A percentile compares a stretch with the other conserved stretches of the same genome.
phyloP scores from a whole-genome alignment of 2,113 vertebrate species.

The Campylomormyrus numenius region DNA sequence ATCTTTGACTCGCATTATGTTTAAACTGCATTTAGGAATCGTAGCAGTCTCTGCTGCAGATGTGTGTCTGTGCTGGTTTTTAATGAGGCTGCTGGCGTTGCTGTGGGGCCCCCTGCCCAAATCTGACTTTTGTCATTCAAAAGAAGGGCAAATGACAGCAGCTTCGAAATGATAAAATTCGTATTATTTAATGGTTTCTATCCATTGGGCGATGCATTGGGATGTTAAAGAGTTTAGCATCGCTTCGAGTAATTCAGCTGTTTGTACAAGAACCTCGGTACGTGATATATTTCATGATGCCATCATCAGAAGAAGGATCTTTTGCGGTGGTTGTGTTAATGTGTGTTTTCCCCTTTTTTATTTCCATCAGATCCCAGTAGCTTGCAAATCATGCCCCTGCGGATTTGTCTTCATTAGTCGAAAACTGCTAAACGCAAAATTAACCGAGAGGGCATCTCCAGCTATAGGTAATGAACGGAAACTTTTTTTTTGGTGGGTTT shows the following conservation, averaged over 20 bases:
- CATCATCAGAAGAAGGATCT: not conserved
- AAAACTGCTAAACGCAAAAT: constrained; percentile 87
- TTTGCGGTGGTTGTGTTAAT: not conserved
- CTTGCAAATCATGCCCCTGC: constrained; percentile 94
- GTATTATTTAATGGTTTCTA: not conserved
- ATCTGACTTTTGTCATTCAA: not conserved
- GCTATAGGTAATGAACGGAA: constrained; percentile 63
- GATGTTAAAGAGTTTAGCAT: not conserved
- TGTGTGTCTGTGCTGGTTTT: not conserved
- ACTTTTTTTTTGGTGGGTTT: not conserved
- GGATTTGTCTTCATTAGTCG: constrained; percentile 96
- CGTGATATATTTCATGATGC: not conserved
- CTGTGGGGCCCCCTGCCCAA: not conserved
- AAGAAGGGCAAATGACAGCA: not conserved
- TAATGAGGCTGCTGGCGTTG: not conserved
- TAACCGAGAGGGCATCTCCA: constrained; percentile 72
- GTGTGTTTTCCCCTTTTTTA: constrained; percentile 20
- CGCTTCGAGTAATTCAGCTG: not conserved
- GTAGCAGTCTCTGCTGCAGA: not conserved
- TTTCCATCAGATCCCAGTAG: constrained; percentile 81
- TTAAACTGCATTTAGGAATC: not conserved
- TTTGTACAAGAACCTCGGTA: not conserved
- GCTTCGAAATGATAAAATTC: not conserved
- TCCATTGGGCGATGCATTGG: not conserved
- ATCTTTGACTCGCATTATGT: not conserved